These are phyloP conservation scores for Channa maculata DNA, from an alignment of 2,113 vertebrate genomes.

Conservation along the genomic window DNA sequence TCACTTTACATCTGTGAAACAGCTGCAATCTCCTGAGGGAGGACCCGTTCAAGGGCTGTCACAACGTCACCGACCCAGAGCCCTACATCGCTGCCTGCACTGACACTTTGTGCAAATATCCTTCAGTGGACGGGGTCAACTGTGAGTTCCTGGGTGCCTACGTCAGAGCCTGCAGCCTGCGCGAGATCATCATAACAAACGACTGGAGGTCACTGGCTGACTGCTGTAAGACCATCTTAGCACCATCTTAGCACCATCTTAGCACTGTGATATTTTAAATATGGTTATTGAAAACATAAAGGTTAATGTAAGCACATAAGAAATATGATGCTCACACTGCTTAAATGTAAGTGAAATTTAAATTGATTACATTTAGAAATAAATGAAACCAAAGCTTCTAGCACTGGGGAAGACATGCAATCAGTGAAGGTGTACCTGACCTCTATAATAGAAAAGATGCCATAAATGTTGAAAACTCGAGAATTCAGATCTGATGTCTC, in stretches of 20 bases:
- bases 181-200: fast-evolving
- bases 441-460: no score
- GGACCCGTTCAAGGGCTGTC: slow-evolving; percentile 27
- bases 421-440: no score
- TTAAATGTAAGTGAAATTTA: no score
- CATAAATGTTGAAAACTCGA: no score
- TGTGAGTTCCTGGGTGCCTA: slow-evolving; percentile 38
- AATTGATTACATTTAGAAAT: no score
- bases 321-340: no score
- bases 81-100: slow-evolving; percentile 37
- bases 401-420: no score
- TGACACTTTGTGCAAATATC: slow-evolving; percentile 25
- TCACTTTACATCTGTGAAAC: not conserved
- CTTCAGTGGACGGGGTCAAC: slow-evolving; percentile 24
- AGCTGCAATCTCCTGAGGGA: slow-evolving; percentile 32
- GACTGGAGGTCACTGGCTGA: not conserved
- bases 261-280: no score
- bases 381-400: no score
- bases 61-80: not conserved
- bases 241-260: not conserved
- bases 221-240: slow-evolving; percentile 34
- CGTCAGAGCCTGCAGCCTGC: slow-evolving; percentile 11
- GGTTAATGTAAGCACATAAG: no score
- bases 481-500: no score
- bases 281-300: no score